Evolutionary conservation across 1,140 invertebrate genomes (phyloP).

Genomic region (Thaumatotibia leucotreta): DNA sequence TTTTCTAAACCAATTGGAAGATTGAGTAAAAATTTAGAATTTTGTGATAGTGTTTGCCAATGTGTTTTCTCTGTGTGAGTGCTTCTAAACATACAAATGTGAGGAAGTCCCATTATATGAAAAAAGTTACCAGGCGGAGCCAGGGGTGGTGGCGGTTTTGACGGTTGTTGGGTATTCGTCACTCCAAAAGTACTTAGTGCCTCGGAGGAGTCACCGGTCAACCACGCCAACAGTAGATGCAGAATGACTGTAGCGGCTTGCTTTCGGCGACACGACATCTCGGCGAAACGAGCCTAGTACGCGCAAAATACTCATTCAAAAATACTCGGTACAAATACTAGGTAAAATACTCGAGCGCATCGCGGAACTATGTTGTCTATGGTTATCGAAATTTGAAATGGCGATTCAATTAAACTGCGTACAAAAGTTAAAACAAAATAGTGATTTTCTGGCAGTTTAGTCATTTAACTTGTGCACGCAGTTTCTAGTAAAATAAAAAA

Average conservation of each 20-base stretch:
- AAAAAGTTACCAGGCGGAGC: slow-evolving; percentile 77
- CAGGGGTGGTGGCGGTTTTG: slow-evolving; percentile 53
- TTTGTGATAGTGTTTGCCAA: slow-evolving; percentile 4
- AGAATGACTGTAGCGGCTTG: slow-evolving; percentile 46
- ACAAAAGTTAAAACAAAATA: background rate
- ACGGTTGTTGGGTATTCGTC: slow-evolving; percentile 74
- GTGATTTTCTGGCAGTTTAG: background rate
- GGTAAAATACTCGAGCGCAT: background rate
- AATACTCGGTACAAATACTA: background rate
- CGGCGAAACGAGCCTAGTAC: slow-evolving; percentile 21
- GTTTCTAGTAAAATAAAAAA: background rate
- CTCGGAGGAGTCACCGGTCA: slow-evolving; percentile 62
- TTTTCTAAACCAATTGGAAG: background rate
- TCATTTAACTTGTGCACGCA: background rate
- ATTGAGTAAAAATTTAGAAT: background rate
- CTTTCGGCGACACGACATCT: slow-evolving; percentile 35
- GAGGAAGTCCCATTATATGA: slow-evolving; percentile 43
- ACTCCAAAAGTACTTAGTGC: slow-evolving; percentile 83
- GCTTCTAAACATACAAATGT: slow-evolving; percentile 19
- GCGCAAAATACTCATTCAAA: background rate
- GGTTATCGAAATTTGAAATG: slow-evolving; percentile 10
- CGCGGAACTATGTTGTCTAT: slow-evolving; percentile 15
- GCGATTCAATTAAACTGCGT: slow-evolving; percentile 8
- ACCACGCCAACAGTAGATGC: slow-evolving; percentile 63
- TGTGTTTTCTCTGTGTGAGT: slow-evolving; percentile 5